These are phyloP conservation scores for Marcusenius ussheri DNA, from an alignment of 2,113 vertebrate species.

Conservation along the genomic window DNA sequence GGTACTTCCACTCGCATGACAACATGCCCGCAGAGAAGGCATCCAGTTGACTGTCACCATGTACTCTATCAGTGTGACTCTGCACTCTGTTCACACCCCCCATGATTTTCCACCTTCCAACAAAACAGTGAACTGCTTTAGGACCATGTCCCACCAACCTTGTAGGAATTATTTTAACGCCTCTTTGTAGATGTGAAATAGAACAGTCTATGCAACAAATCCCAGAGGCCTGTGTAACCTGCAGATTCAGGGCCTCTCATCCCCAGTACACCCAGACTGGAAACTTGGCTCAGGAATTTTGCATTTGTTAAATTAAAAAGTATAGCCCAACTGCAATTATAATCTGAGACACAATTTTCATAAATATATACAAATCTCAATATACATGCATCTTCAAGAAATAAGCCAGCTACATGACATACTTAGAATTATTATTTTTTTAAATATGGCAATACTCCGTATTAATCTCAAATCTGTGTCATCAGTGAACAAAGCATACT, in stretches of 20 bases:
- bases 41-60: background rate
- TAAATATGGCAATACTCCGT: slow-evolving; percentile 15
- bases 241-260: background rate
- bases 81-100: background rate
- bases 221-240: background rate
- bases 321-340: background rate
- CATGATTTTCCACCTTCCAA: background rate
- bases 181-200: background rate
- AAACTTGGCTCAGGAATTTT: background rate
- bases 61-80: background rate
- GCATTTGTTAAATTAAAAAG: slow-evolving; percentile 2
- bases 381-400: slow-evolving; percentile 11
- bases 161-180: background rate
- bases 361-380: background rate
- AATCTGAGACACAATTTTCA: slow-evolving; percentile 11
- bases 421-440: slow-evolving; percentile 2
- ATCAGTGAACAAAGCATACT: background rate
- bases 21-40: background rate
- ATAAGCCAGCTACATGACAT: background rate
- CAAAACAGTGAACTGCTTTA: background rate
- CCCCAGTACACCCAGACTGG: background rate
- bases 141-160: background rate
- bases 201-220: background rate
- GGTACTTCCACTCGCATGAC: background rate
- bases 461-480: background rate